Percentiles rank a stretch among this genome's conserved stretches.
These are phyloP conservation scores for Burhinus bistriatus DNA, from an alignment of 2,113 vertebrate species.

Conservation along the genomic window DNA sequence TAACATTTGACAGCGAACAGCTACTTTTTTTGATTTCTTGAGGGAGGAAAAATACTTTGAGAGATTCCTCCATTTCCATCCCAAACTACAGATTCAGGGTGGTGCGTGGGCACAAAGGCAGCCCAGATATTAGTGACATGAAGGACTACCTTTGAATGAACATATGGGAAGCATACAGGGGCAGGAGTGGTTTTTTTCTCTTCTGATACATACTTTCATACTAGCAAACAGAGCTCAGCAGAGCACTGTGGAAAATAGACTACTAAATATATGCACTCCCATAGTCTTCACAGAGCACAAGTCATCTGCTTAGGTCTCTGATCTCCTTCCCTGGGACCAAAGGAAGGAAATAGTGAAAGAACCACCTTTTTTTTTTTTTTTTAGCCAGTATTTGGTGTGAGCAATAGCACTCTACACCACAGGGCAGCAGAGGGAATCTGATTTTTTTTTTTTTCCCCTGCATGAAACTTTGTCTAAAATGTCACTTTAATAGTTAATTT, in stretches of 20 bases:
- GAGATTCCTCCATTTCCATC: not conserved
- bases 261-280: not conserved
- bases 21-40: not conserved
- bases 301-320: not conserved
- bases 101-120: not conserved
- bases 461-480: not conserved
- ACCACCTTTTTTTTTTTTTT: no score
- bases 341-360: not conserved
- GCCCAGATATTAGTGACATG: not conserved
- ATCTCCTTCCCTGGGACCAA: not conserved
- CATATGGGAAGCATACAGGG: not conserved
- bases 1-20: not conserved
- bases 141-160: not conserved
- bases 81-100: not conserved
- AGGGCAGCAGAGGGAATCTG: not conserved
- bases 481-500: not conserved
- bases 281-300: not conserved
- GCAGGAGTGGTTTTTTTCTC: not conserved
- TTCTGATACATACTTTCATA: rapidly evolving
- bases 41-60: not conserved
- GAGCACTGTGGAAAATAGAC: not conserved
- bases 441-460: not conserved
- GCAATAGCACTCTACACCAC: not conserved
- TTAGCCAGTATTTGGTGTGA: not conserved
- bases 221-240: not conserved